phyloP scores from a whole-genome alignment of 2,113 vertebrate genomes.

The Neogale vison region DNA sequence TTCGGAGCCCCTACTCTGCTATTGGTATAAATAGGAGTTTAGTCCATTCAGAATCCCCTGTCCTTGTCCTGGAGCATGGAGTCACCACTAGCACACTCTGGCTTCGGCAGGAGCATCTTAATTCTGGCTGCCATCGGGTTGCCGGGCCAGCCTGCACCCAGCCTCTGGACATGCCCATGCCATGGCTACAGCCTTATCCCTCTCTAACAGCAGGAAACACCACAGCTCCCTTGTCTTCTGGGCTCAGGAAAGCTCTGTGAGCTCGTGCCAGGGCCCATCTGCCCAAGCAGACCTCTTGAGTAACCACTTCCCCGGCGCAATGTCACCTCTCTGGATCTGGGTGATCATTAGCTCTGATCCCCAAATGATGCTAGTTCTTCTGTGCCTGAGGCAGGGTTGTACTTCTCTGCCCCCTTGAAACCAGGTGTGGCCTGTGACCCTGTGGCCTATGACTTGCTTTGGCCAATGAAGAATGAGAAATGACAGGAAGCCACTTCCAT shows the following conservation, averaged over 20 bases:
- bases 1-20: background rate
- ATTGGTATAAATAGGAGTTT: background rate
- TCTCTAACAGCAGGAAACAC: background rate
- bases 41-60: background rate
- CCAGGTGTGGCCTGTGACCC: background rate
- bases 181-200: background rate
- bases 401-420: background rate
- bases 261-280: background rate
- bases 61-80: background rate
- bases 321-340: background rate
- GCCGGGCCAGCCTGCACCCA: background rate
- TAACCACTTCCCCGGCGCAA: background rate
- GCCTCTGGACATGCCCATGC: background rate
- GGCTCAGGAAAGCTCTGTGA: background rate
- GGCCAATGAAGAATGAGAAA: background rate
- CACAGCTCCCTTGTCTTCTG: background rate
- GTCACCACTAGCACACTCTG: background rate
- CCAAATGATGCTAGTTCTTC: background rate
- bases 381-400: background rate
- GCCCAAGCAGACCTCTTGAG: background rate
- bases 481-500: background rate
- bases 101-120: background rate
- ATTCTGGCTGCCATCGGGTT: background rate
- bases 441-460: background rate
- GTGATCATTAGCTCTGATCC: background rate